Percentiles rank a stretch among this genome's conserved stretches.
Conservation (phyloP, 2,113 vertebrate genomes). For the Tringa solitaria region DNA sequence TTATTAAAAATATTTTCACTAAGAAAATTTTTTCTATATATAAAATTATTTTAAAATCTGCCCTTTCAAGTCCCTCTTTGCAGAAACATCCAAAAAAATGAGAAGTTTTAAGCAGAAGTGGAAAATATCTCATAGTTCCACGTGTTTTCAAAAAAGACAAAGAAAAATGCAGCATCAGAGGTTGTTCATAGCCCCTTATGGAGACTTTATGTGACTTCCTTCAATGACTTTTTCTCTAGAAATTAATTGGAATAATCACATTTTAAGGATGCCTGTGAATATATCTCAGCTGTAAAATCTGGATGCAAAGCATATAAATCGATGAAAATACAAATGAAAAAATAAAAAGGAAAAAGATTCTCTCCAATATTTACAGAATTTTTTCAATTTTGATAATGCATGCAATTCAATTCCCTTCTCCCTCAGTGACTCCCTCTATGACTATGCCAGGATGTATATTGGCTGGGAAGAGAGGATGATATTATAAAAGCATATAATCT, state of each 20-base stretch:
- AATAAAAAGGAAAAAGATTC: neutral
- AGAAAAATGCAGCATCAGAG: neutral
- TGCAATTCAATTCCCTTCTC: neutral
- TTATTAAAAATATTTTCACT: neutral
- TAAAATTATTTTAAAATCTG: neutral
- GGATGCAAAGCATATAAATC: neutral
- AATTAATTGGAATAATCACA: neutral
- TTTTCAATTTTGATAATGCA: neutral
- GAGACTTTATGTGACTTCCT: neutral
- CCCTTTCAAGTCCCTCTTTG: neutral
- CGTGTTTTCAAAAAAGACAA: neutral
- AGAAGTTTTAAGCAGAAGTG: neutral
- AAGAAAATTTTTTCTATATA: neutral
- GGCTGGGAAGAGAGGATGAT: neutral
- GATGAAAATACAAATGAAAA: neutral
- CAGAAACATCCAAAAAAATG: neutral
- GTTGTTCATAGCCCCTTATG: neutral
- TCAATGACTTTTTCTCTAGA: neutral
- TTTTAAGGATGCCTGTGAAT: neutral
- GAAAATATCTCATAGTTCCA: neutral
- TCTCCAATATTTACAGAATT: neutral
- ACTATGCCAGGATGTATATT: neutral
- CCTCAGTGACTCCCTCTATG: neutral
- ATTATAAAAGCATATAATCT: neutral
- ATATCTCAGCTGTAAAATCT: neutral